phyloP scores from a whole-genome alignment of 2,113 vertebrate species.

The Cyanoliseus patagonus region DNA sequence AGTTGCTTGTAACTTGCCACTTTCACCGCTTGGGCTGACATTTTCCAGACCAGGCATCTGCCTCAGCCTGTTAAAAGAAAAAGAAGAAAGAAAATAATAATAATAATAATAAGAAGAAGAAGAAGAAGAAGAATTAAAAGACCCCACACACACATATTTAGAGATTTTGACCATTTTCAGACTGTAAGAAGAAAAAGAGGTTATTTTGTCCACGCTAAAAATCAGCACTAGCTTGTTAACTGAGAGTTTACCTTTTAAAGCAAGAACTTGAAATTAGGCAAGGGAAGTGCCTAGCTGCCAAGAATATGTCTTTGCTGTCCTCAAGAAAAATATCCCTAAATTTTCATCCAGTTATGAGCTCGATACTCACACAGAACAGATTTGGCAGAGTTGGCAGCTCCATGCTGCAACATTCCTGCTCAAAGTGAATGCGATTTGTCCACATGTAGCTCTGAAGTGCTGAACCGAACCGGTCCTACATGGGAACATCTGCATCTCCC shows the following conservation, averaged over 20 bases:
- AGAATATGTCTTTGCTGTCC: conserved; percentile 29
- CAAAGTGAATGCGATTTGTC: background rate
- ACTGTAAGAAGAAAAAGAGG: background rate
- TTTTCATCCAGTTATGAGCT: conserved; percentile 43
- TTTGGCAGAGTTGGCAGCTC: background rate
- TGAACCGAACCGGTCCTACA: background rate
- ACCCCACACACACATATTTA: background rate
- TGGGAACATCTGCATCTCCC: background rate
- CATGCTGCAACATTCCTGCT: background rate
- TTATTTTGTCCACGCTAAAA: conserved; percentile 5
- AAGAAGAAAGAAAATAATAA: background rate
- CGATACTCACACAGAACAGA: background rate
- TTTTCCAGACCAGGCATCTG: conserved; percentile 30
- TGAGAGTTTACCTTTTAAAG: conserved; percentile 17
- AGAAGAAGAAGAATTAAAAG: too few relatives aligned
- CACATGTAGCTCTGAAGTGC: background rate
- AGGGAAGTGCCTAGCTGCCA: conserved; percentile 28
- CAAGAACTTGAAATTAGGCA: conserved; percentile 35
- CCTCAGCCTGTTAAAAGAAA: background rate
- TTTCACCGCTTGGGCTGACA: conserved; percentile 17
- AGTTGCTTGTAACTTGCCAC: conserved; percentile 25
- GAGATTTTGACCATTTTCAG: background rate
- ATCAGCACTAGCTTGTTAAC: background rate
- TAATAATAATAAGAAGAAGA: too few relatives aligned
- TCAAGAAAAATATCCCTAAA: conserved; percentile 37